Base-by-base conservation (phyloP, 2,888 invertebrate species). In the Xanthia togata region DNA sequence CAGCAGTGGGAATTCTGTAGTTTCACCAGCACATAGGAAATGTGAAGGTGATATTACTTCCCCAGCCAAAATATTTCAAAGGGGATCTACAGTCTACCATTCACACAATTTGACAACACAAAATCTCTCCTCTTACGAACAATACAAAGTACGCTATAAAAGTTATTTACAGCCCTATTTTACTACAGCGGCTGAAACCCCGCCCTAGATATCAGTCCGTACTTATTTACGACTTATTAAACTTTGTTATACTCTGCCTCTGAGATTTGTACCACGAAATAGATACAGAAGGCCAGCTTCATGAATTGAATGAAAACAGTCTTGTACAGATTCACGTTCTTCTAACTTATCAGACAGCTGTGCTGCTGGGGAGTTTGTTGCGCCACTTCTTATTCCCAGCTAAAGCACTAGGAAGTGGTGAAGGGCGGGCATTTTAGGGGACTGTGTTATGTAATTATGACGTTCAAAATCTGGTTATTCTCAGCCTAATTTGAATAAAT, bases 181-280 rank as follows among this genome's bases (percentile, higher is more conserved):
- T 63, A 73, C 68, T 68, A 62, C 78, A 72, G 71, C 50, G 64
- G 67, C 57, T 81, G 64, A 55, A 67, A 50, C 64, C 69, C 74
- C 70, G 57, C 85, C 85, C 79, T 68, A 50, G 68, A 77, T 73
- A 85, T 79, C 82, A 87, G 69, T 17, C 23, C 2, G 64, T 26
- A 53, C 67, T 80, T 87, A 87, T 86, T 86, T 83, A 78, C 76
- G 76, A 76, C 74, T 85, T 87, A 86, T 85, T 83, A 76, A 85
- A 85, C 74, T 78, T 77, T 69, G 59, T 76, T 47, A 81, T 65
- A 26, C 63, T 26, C 50, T 63, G 65, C 35, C 60, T 55, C 31
- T 3, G 23, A 62, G 69, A 60, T 26, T 14, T 70, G 26, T 53
- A 8, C 8, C 44, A 80, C 44, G 60, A 26, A 35, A 20, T 38